Percentiles rank a stretch among this genome's conserved stretches.
phyloP scores from a whole-genome alignment of 2,888 invertebrate species.

The Caenorhabditis sp. region DNA sequence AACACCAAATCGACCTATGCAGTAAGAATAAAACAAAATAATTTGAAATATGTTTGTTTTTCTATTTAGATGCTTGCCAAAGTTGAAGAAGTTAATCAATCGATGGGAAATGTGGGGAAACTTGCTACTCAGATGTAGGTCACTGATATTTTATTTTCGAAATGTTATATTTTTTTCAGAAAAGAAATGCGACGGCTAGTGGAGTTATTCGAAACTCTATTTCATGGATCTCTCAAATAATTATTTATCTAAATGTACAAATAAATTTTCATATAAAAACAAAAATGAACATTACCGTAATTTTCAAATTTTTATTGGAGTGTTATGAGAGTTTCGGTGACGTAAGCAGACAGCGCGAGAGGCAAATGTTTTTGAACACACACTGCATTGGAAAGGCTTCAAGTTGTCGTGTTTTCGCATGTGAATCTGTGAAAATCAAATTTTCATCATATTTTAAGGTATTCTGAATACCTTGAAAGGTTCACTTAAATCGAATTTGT shows the following conservation, averaged over 20 bases:
- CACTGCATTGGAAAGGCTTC: conserved; percentile 40
- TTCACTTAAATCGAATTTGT: conserved; percentile 39
- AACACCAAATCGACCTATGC: conserved; percentile 65
- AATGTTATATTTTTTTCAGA: conserved; percentile 35
- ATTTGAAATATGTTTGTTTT: too few relatives aligned
- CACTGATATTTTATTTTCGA: conserved; percentile 4
- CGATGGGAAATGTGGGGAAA: conserved; percentile 59
- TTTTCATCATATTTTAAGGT: too few relatives aligned
- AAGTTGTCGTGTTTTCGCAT: conserved; percentile 37
- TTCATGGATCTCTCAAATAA: conserved; percentile 47
- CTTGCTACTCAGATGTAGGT: conserved; percentile 59
- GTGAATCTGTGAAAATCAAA: conserved; percentile 12
- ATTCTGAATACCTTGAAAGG: conserved; percentile 48
- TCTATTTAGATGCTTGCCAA: conserved; percentile 66
- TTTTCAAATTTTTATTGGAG: neutral
- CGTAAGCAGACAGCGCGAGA: conserved; percentile 38
- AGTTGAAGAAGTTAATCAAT: conserved; percentile 64
- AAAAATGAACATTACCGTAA: neutral
- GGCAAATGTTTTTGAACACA: conserved; percentile 36
- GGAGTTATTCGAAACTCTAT: conserved; percentile 62
- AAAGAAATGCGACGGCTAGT: conserved; percentile 64
- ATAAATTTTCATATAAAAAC: neutral
- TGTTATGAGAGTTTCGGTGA: conserved; percentile 11
- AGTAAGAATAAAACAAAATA: too few relatives aligned
- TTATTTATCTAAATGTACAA: neutral